Evolutionary conservation across 2,113 vertebrate genomes (phyloP).

Genomic region (Sapajus apella): DNA sequence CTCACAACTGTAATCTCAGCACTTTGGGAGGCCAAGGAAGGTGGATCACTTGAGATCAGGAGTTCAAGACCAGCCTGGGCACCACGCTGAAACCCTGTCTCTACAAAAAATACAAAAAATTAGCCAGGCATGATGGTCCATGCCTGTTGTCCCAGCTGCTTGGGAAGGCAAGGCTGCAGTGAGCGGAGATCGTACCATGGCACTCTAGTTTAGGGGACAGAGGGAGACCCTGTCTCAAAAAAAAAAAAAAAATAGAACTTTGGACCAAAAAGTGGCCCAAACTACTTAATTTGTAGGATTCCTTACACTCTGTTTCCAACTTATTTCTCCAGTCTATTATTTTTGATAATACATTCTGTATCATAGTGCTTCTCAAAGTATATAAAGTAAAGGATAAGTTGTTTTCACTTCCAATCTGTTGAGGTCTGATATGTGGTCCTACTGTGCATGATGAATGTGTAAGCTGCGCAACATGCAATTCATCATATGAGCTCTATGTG

Average conservation of each 20-base stretch:
- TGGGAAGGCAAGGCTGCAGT: too few species aligned
- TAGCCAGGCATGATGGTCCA: too few species aligned
- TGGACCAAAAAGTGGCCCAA: not conserved
- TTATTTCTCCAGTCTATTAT: not conserved
- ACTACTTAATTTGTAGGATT: not conserved
- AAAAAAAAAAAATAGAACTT: not conserved
- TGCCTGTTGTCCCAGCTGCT: too few species aligned
- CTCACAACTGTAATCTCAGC: too few species aligned
- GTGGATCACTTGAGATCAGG: too few species aligned
- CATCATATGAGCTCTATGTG: not conserved
- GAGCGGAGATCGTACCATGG: too few species aligned
- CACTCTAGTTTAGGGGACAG: too few species aligned
- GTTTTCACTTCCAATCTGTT: not conserved
- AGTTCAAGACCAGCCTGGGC: too few species aligned
- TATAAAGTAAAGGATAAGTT: not conserved
- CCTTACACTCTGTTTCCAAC: not conserved
- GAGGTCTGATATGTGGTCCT: not conserved
- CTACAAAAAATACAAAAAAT: too few species aligned
- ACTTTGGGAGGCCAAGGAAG: too few species aligned
- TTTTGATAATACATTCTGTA: not conserved
- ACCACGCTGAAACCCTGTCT: too few species aligned
- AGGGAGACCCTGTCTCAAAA: too few species aligned
- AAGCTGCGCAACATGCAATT: not conserved
- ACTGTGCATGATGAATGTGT: not conserved
- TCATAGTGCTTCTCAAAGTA: not conserved